Percentiles rank a stretch among this genome's conserved stretches.
Conservation (phyloP, 1,140 invertebrate genomes). For the Nephila pilipes region DNA sequence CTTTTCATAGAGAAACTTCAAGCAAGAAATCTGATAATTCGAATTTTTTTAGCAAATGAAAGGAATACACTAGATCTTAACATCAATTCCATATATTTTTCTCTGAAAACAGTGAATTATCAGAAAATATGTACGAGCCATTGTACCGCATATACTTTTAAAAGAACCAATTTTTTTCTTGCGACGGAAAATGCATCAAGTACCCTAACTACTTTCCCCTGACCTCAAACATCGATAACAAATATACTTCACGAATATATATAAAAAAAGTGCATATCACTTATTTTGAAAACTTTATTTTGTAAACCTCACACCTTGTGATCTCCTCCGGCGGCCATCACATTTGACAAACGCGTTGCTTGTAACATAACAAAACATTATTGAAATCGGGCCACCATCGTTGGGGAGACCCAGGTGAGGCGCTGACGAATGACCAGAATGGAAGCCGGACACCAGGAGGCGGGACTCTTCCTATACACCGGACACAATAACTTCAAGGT, state of each 20-base stretch:
- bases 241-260: neutral
- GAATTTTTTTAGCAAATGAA: too few species aligned
- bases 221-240: neutral
- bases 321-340: slow-evolving; percentile 59
- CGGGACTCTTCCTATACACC: slow-evolving; percentile 22
- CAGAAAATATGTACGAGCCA: too few species aligned
- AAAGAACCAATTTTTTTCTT: too few species aligned
- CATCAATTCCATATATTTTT: too few species aligned
- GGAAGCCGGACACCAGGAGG: slow-evolving; percentile 53
- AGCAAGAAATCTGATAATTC: too few species aligned
- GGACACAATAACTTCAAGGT: slow-evolving; percentile 54
- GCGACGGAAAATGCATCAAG: neutral
- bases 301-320: neutral
- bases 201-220: neutral
- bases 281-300: slow-evolving; percentile 72
- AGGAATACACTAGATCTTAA: too few species aligned
- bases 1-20: too few species aligned
- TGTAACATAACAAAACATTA: slow-evolving; percentile 42
- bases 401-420: slow-evolving; percentile 45
- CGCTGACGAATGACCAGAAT: slow-evolving; percentile 68
- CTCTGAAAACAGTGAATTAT: too few species aligned
- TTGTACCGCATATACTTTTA: too few species aligned
- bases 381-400: slow-evolving; percentile 55
- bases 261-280: neutral
- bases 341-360: slow-evolving; percentile 47